Base-by-base conservation (phyloP, 2,888 invertebrate species). In the Gortyna flavago region DNA sequence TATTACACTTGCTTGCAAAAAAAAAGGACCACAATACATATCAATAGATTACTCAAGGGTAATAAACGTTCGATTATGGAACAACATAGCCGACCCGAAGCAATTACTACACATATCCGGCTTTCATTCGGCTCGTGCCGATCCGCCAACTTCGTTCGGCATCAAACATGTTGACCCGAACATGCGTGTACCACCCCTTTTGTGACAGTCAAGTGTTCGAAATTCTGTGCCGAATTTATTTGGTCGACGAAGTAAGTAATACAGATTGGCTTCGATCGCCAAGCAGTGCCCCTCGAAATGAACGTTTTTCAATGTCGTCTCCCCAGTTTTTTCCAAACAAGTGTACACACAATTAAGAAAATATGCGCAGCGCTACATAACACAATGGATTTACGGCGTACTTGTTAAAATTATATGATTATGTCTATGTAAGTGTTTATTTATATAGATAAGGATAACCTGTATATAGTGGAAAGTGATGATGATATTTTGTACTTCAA, bases 401-500 rank as follows among this genome's bases (percentile, higher is more conserved):
- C 84, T 61, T 71, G 51, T 81, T 71, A 76, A 84, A 86, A 83
- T 62, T 73, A 86, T 68, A 77, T 29, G n/a, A 59, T 65, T 62
- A 65, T 48, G n/a, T 65, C 16, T 77, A 76, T 79, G 48, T n/a
- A 13, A 75, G 77, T 75, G 54, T 75, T 61, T 29, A 54, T 72
- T 21, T 32, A 25, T 51, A 76, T 44, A 72, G 57, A 62, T 61
- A 71, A 67, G 48, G 79, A 62, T 83, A 85, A 80, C 80, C 73
- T 83, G 80, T 76, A 72, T 44, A 79, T 83, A 62, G 82, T 82
- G 86, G 81, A 85, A 83, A 86, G 85, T 91, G 85, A 87, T 82
- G 81, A 91, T 91, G 90, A 89, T 72, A 87, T 85, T 93, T 94
- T 94, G 94, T 94, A 94, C 94, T 94, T 92, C 86, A 88, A 92